Evolutionary conservation across 2,113 vertebrate species (phyloP), one percentile per base, ranked within the genome.

Genomic region (Xiphophorus couchianus): DNA sequence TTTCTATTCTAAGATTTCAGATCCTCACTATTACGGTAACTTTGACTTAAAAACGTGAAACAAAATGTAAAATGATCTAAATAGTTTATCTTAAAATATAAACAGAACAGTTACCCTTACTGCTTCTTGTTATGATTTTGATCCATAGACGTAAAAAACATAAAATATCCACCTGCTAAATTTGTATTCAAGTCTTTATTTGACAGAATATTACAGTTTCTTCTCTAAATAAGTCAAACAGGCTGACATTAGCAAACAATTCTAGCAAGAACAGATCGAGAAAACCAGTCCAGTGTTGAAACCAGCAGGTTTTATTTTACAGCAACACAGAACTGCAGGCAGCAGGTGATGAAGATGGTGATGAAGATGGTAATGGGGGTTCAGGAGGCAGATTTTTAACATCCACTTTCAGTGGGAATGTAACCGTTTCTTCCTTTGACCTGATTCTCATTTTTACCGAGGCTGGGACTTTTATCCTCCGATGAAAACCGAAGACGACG

Each of bases 391-490:
- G 51, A 10, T 58, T 58, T 22, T 17, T 48, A 17, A n/a, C 22
- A 7, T 54, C 51, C 51, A 7, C 51, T 62, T 62, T 14, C 27
- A 31, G 62, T 17, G 62, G 39, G 62, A 17, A 30, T 5, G 31
- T 65, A 22, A 65, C 2, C 30, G 0, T 64, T 19, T 19, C n/a
- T 29, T 63, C n/a, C 84, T 86, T 73, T 89, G 87, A 88, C 77
- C 84, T 92, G 90, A 90, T 90, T 89, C 89, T 93, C 86, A 88
- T 92, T 89, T 92, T 87, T 81, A 84, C 75, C 89, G 89, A 90
- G 86, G 85, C 89, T 58, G 51, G 51, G 25, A n/a, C 82, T 76
- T 74, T 84, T 83, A 86, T 86, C 86, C 81, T 84, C 62, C 37
- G 83, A 87, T 29, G 81, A 85, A 63, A 75, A 91, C 86, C 44